These are phyloP conservation scores for Lithophane semibrunnea DNA, from an alignment of 2,888 invertebrate species.

Conservation along the genomic window DNA sequence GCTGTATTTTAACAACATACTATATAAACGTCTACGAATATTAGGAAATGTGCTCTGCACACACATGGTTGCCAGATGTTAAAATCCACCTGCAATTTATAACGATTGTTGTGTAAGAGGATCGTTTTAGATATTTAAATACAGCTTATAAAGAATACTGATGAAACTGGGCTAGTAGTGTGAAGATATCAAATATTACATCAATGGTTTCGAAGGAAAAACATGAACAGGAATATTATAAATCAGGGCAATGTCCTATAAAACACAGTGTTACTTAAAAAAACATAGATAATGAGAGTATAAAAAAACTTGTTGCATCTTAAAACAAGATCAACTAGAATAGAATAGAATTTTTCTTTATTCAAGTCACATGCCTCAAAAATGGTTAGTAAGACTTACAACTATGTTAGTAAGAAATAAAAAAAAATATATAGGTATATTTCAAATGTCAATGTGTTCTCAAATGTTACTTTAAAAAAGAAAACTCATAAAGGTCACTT, in stretches of 20 bases:
- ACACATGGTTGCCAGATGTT: constrained; percentile 37
- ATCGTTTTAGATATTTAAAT: not conserved
- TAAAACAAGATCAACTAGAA: no score
- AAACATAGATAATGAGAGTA: no score
- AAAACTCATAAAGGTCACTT: no score
- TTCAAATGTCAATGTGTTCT: no score
- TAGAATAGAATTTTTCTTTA: no score
- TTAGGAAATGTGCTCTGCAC: not conserved
- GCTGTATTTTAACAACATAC: not conserved
- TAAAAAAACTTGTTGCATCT: no score
- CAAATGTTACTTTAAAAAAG: no score
- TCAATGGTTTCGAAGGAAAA: not conserved
- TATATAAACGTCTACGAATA: constrained; percentile 14
- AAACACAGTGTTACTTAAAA: no score
- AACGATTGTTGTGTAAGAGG: constrained; percentile 2
- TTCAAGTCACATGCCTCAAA: no score
- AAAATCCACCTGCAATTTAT: constrained; percentile 24
- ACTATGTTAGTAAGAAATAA: no score
- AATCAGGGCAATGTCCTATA: not conserved
- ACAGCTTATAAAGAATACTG: constrained; percentile 7
- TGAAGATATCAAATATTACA: not conserved
- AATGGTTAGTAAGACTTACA: no score
- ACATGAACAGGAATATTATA: not conserved
- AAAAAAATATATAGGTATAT: no score
- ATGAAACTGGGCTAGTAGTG: not conserved